Evolutionary conservation across 30 jellyfish, hydroid and myxozoan genomes (phyloP), one percentile per base, ranked within the genome.

Genomic region (Pelagia noctiluca): DNA sequence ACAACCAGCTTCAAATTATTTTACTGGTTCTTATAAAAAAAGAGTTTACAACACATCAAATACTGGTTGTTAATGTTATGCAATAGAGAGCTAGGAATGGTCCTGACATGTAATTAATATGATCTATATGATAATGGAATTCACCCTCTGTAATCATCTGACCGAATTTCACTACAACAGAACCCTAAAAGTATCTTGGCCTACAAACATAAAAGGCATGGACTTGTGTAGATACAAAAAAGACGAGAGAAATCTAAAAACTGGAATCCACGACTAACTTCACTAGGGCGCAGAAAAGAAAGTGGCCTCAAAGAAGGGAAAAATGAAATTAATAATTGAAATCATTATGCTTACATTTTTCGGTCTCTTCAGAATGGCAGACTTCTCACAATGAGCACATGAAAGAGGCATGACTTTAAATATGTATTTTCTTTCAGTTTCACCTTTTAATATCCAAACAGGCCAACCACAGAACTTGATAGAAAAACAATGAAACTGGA

Each of bases 281-380:
- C n/a, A n/a, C n/a, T n/a, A 42, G 21, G 34, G 10, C 11, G 5
- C 34, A 60, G 19, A n/a, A 26, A 8, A 60, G 23, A 60, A 26
- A 60, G 30, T 60, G 11, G 8, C 23, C 34, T 60, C 72, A 60
- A 26, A n/a, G 8, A 4, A 24, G 30, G 19, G 23, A 26, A 4
- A 60, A 22, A 22, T 4, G 36, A n/a, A n/a, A n/a, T n/a, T n/a
- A n/a, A n/a, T n/a, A n/a, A n/a, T n/a, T n/a, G n/a, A n/a, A n/a
- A n/a, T n/a, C n/a, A n/a, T n/a, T n/a, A 12, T 13, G 76, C 94
- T 66, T 48, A 90, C 97, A 54, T 83, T 90, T 73, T 90, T 90
- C 30, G 97, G 97, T 69, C 97, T 84, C 65, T 90, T 90, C 61
- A 90, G 38, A n/a, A 90, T 93, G 2, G 97, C 97, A 68, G 54